Evolutionary conservation across 2,797 vertebrate genomes (phyloP).

Genomic region (Enteromius radiatus): DNA sequence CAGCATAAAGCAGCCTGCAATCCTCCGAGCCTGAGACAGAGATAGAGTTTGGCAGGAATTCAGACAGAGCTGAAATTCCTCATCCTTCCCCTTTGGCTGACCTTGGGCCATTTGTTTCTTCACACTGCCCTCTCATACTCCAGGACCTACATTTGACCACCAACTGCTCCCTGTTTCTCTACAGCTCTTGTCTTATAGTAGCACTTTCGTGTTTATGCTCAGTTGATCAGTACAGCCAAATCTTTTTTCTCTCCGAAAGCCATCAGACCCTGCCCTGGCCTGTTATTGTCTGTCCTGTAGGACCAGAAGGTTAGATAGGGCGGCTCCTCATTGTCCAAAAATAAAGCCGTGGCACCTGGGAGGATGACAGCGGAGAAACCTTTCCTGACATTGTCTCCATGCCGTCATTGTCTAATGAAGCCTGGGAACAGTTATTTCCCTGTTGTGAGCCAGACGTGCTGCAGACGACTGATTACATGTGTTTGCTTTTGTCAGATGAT

Average conservation of each 20-base stretch:
- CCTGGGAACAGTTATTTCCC: constrained; percentile 51
- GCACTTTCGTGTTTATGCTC: constrained; percentile 58
- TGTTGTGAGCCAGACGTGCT: background rate
- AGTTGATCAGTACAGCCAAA: constrained; percentile 68
- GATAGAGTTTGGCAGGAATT: constrained; percentile 46
- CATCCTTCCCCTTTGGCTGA: constrained; percentile 49
- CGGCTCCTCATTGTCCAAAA: constrained; percentile 65
- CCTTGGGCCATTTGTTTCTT: constrained; percentile 22
- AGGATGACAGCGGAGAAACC: constrained; percentile 59
- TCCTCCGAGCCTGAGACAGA: constrained; percentile 26
- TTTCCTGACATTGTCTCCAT: constrained; percentile 52
- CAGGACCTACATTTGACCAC: constrained; percentile 11
- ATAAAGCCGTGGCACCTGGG: constrained; percentile 63
- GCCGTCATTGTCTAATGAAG: constrained; percentile 60
- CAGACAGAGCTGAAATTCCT: constrained; percentile 53
- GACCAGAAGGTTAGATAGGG: constrained; percentile 65
- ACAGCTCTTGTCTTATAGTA: constrained; percentile 43
- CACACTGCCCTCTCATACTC: constrained; percentile 28
- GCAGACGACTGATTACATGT: constrained; percentile 1
- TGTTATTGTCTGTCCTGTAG: constrained; percentile 68
- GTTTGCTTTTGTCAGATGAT: constrained; percentile 31
- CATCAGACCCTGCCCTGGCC: constrained; percentile 63
- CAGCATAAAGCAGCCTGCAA: constrained; percentile 39
- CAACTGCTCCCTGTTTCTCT: constrained; percentile 40
- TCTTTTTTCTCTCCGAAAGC: constrained; percentile 63